These are phyloP conservation scores for Entomyzon cyanotis DNA, from an alignment of 2,113 vertebrate species.

Conservation along the genomic window DNA sequence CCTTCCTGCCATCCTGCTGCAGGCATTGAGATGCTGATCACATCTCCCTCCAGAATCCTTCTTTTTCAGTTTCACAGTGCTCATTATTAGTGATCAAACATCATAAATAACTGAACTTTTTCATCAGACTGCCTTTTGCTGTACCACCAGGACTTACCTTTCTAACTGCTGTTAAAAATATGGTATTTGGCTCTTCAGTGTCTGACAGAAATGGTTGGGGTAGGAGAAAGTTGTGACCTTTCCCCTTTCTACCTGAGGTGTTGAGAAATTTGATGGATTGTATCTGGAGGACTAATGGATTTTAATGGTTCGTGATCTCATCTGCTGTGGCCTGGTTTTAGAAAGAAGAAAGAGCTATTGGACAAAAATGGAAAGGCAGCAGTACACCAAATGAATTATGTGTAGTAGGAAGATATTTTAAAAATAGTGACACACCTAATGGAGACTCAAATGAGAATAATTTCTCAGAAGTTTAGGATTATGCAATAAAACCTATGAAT, in stretches of 20 bases:
- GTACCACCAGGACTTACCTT: neutral
- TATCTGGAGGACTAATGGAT: neutral
- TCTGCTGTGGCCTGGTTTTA: neutral
- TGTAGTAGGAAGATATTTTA: neutral
- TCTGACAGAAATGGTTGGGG: neutral
- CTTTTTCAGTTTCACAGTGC: neutral
- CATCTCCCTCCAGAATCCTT: neutral
- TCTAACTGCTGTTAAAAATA: neutral
- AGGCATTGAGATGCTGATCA: neutral
- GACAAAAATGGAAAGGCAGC: constrained; percentile 34
- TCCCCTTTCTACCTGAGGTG: neutral
- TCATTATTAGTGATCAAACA: neutral
- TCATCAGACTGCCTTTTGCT: neutral
- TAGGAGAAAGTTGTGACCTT: neutral
- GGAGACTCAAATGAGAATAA: neutral
- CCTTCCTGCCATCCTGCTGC: neutral
- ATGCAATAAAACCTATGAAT: neutral
- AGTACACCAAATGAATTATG: neutral
- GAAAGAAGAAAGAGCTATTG: neutral
- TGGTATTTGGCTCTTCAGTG: neutral
- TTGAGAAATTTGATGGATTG: neutral
- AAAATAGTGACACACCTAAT: constrained; percentile 1
- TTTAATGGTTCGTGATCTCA: constrained; percentile 24
- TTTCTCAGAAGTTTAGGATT: neutral
- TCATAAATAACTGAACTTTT: neutral